phyloP scores from a whole-genome alignment of 2,113 vertebrate species.

The Calyptomena viridis region DNA sequence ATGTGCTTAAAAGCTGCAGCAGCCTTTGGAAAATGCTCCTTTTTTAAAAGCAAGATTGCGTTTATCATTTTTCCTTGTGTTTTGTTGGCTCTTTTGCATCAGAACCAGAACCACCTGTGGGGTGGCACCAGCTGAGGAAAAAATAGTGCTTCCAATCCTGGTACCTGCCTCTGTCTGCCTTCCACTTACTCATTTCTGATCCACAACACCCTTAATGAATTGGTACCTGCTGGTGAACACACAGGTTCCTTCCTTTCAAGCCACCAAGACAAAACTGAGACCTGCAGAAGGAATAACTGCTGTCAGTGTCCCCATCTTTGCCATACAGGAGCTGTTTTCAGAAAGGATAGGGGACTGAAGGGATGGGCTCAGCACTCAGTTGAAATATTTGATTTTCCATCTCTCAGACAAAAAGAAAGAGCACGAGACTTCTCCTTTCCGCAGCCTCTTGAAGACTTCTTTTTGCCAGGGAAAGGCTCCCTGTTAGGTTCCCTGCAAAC shows the following conservation, averaged over 20 bases:
- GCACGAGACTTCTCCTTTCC: not conserved
- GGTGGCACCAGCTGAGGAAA: not conserved
- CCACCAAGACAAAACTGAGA: not conserved
- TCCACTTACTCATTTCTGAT: not conserved
- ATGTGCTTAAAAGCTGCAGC: not conserved
- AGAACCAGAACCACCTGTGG: rapidly evolving
- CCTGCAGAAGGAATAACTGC: not conserved
- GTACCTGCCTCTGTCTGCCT: not conserved
- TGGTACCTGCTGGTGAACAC: not conserved
- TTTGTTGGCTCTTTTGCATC: not conserved
- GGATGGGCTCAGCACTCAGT: not conserved
- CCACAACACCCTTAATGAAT: not conserved
- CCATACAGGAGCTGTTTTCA: not conserved
- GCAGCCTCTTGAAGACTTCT: not conserved
- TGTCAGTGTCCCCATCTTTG: not conserved
- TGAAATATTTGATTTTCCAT: not conserved
- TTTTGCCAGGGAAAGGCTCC: not conserved
- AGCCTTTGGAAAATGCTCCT: not conserved
- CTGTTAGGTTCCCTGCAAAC: not conserved
- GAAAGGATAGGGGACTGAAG: not conserved
- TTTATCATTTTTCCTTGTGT: not conserved
- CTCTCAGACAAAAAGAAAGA: not conserved
- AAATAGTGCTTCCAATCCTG: not conserved
- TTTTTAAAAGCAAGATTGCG: not conserved
- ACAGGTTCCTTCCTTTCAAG: not conserved